phyloP scores from a whole-genome alignment of 2,113 vertebrate species.

The Hippocampus comes region DNA sequence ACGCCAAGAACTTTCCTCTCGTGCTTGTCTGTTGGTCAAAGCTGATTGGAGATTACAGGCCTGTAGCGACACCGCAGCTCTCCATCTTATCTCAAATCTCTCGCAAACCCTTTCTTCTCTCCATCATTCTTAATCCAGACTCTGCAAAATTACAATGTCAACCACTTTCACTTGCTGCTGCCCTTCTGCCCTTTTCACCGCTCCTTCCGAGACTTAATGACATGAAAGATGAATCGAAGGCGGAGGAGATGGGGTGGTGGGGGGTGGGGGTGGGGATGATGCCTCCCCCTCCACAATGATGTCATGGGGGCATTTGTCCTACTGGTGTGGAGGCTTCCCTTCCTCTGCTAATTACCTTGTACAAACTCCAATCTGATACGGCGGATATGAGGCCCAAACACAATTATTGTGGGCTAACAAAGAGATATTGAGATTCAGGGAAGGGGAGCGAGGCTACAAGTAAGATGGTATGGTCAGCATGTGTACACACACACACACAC shows the following conservation, averaged over 20 bases:
- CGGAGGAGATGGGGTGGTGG: not conserved
- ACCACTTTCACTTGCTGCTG: constrained; percentile 39
- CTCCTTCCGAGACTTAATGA: constrained; percentile 41
- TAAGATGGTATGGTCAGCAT: constrained; percentile 61
- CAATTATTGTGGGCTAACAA: constrained; percentile 75
- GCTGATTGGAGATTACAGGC: constrained; percentile 72
- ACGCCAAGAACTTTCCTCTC: constrained; percentile 55
- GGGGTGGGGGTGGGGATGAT: not conserved
- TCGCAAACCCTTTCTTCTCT: constrained; percentile 27
- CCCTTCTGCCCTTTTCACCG: constrained; percentile 32
- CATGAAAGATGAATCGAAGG: constrained; percentile 45
- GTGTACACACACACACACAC: constrained; percentile 76
- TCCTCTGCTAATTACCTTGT: constrained; percentile 79
- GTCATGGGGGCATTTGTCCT: constrained; percentile 74
- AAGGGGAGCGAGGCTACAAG: constrained; percentile 63
- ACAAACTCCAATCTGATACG: constrained; percentile 78
- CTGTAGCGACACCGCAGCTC: constrained; percentile 49
- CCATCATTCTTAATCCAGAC: constrained; percentile 53
- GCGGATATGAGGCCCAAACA: constrained; percentile 76
- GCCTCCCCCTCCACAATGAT: constrained; percentile 58
- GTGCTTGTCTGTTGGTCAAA: constrained; percentile 62
- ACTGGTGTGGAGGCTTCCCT: constrained; percentile 73
- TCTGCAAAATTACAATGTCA: constrained; percentile 55
- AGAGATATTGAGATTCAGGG: constrained; percentile 71
- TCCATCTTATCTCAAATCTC: constrained; percentile 62